Conservation (phyloP, 1,140 invertebrate genomes). For the Lordiphosa collinella region DNA sequence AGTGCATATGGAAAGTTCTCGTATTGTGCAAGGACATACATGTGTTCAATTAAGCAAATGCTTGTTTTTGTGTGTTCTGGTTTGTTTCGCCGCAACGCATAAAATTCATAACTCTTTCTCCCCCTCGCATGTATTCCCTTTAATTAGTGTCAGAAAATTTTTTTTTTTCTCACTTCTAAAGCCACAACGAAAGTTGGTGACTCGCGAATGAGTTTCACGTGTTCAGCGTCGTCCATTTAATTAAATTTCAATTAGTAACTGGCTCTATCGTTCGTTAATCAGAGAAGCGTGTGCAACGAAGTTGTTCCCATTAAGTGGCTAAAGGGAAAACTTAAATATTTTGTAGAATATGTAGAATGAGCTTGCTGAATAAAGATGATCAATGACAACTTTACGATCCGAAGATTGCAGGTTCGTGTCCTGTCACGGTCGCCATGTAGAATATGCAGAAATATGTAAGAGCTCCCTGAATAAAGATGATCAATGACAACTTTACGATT, state of each 20-base stretch:
- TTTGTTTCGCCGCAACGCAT: slow-evolving; percentile 1
- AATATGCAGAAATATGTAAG: too few species aligned
- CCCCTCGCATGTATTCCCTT: slow-evolving; percentile 5
- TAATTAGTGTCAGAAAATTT: slow-evolving; percentile 25
- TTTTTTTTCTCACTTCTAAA: neutral
- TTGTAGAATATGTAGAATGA: too few species aligned
- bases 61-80: slow-evolving; percentile 18
- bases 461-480: too few species aligned
- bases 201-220: slow-evolving; percentile 17
- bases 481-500: too few species aligned
- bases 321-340: too few species aligned
- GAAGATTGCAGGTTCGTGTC: too few species aligned
- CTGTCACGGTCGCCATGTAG: too few species aligned
- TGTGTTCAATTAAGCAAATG: slow-evolving; percentile 63
- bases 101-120: slow-evolving; percentile 23
- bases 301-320: slow-evolving; percentile 9
- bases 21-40: slow-evolving; percentile 30
- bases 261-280: slow-evolving; percentile 15
- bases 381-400: too few species aligned
- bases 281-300: slow-evolving; percentile 22
- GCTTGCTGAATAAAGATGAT: too few species aligned
- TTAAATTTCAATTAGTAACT: slow-evolving; percentile 54
- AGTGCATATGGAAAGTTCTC: slow-evolving; percentile 1
- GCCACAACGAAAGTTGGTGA: neutral
- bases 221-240: slow-evolving; percentile 27